Base-by-base conservation (phyloP, 2,113 vertebrate genomes). In the Eurystomus gularis region DNA sequence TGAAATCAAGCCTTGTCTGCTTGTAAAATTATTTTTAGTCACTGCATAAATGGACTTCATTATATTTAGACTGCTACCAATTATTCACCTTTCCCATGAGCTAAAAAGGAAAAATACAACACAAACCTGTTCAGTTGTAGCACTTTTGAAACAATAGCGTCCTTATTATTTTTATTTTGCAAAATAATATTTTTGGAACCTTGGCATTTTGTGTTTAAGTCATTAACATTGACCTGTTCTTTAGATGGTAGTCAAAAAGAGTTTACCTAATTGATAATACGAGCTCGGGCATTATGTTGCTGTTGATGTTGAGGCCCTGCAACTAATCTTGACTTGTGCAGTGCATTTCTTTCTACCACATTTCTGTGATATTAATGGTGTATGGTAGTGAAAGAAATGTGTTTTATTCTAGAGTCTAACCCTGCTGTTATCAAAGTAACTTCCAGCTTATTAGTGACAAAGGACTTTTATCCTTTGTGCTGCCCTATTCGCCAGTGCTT, bases 371-470 rank as follows among this genome's bases (percentile, higher is more conserved):
- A 97, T 98, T 98, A 98, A 98, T 98, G 98, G 97, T 97, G 98
- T 98, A 98, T 98, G 96, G 95, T 98, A 96, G 97, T 97, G 98
- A 97, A 97, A 98, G 98, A 98, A 98, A 98, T 97, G 98, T 95
- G 98, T 98, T 98, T 99, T 98, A 98, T 98, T 99, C 98, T 97
- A 44, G 92, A 97, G 97, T 93, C 98, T 99, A 98, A 98, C 98
- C 98, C 98, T 97, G 98, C 98, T 98, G 98, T 99, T 99, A 99
- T 99, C 98, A 99, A 99, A 99, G 99, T 99, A 99, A 99, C 99
- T 99, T 99, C 98, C 98, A 99, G 98, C 99, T 98, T 99, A 99
- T 99, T 99, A 99, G 98, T 96, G 98, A 99, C 98, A 99, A 98
- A 98, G 98, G 98, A 98, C 98, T 98, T 98, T 98, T 98, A 98